Evolutionary conservation across 2,888 invertebrate genomes (phyloP), one percentile per base, ranked within the genome.

Genomic region (Phanerotoma sp.): DNA sequence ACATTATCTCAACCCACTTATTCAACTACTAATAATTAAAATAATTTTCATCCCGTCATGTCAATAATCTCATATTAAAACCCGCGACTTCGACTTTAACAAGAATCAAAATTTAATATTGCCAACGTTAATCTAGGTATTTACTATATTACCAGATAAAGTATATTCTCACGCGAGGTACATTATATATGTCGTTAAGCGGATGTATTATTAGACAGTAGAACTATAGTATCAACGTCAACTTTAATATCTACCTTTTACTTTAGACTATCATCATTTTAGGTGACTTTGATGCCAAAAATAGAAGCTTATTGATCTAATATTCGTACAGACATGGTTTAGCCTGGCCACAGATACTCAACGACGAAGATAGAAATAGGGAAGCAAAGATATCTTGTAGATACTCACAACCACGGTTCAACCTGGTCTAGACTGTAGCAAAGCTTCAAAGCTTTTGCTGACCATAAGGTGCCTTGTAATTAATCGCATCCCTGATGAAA

Each of bases 271-370:
- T 52, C 42, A 48, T 37, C 55, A 51, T 55, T 57, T 60, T 54
- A 35, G 35, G 49, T 16, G 25, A 49, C 25, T 47, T 52, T 54
- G 51, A 53, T 67, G 70, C 71, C 71, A 72, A 71, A 75, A 74
- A 75, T 77, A 74, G 25, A 25, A 25, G 2, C 25, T 75, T 76
- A 76, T 77, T 75, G 77, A 76, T 77, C 74, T 77, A 74, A 77
- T 75, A 76, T 73, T 74, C 72, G 70, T 71, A 65, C 70, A 73
- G 70, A 70, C 73, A 70, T 73, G 13, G 28, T 18, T 18, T 45
- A 45, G n/a, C n/a, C n/a, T n/a, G n/a, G n/a, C n/a, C n/a, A n/a
- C n/a, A n/a, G n/a, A n/a, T n/a, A n/a, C n/a, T n/a, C n/a, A n/a
- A n/a, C n/a, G n/a, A n/a, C n/a, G n/a, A n/a, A n/a, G n/a, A n/a